phyloP scores from a whole-genome alignment of 2,888 invertebrate genomes.

The Agrotis puta region DNA sequence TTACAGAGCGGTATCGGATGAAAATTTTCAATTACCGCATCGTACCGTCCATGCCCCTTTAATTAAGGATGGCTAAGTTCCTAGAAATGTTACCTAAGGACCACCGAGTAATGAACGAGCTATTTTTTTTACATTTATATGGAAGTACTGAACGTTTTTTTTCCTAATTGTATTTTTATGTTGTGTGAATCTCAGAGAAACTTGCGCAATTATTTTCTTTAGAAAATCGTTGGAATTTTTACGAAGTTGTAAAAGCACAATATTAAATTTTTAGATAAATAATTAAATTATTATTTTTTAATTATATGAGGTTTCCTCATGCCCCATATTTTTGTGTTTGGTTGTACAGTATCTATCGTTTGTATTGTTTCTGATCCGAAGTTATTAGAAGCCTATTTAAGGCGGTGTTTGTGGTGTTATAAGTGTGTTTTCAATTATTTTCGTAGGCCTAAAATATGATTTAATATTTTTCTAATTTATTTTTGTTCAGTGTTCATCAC shows the following conservation, averaged over 20 bases:
- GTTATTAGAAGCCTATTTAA: not conserved
- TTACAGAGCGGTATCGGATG: constrained; percentile 41
- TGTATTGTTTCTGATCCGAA: not conserved
- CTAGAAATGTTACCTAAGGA: constrained; percentile 31
- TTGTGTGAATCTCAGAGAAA: not conserved
- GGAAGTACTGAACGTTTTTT: constrained; percentile 1
- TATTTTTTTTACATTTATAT: constrained; percentile 40
- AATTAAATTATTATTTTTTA: constrained; percentile 2
- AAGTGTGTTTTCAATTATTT: too few relatives aligned
- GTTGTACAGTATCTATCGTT: too few relatives aligned
- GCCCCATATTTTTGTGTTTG: constrained; percentile 2
- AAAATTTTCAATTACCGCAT: constrained; percentile 63
- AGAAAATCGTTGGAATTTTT: not conserved
- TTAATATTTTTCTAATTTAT: too few relatives aligned
- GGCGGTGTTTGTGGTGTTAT: too few relatives aligned
- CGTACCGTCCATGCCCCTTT: constrained; percentile 17
- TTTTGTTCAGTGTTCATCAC: not conserved
- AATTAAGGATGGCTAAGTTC: constrained; percentile 50
- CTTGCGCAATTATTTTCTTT: constrained; percentile 5
- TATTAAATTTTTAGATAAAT: not conserved
- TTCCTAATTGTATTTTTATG: constrained; percentile 9
- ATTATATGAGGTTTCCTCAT: not conserved
- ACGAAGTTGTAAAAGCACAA: constrained; percentile 13
- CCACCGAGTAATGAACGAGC: constrained; percentile 7
- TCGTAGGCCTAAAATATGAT: too few relatives aligned